Conservation (phyloP, 2,797 vertebrate genomes). For the Decapterus maruadsi region DNA sequence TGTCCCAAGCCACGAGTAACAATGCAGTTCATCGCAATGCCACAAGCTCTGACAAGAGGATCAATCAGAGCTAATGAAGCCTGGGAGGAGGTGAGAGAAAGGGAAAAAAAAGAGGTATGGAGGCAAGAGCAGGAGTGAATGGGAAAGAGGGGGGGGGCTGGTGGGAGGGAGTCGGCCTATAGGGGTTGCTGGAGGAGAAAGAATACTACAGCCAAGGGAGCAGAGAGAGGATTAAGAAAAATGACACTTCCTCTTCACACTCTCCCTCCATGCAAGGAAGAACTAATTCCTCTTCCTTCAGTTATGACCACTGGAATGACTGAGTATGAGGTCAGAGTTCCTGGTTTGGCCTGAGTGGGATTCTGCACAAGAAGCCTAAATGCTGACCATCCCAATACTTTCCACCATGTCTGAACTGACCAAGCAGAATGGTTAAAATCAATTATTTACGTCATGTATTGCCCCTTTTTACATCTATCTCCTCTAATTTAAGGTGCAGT, state of each 20-base stretch:
- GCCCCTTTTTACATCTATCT: not conserved
- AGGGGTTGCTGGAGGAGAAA: not conserved
- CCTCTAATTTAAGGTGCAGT: not conserved
- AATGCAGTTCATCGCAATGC: conserved; percentile 62
- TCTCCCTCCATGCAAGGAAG: conserved; percentile 12
- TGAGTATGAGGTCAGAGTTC: not conserved
- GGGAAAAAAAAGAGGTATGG: conserved; percentile 21
- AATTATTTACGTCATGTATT: conserved; percentile 17
- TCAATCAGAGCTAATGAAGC: conserved; percentile 80
- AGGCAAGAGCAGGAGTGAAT: conserved; percentile 18
- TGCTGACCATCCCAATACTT: not conserved
- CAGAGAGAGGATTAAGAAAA: conserved; percentile 56
- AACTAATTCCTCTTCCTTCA: conserved; percentile 38
- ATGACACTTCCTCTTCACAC: conserved; percentile 42
- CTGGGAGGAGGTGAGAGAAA: conserved; percentile 58
- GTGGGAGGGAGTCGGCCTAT: not conserved
- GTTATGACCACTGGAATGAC: conserved; percentile 29
- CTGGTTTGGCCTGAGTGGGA: conserved; percentile 1
- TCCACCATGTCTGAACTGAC: not conserved
- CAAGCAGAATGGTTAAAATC: conserved; percentile 6
- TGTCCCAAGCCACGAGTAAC: conserved; percentile 42
- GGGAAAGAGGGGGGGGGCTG: not conserved
- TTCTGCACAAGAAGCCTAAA: not conserved
- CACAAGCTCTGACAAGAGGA: conserved; percentile 67
- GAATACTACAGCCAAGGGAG: conserved; percentile 26